Base-by-base conservation (phyloP, 2,888 invertebrate genomes). In the Volucella zonaria region DNA sequence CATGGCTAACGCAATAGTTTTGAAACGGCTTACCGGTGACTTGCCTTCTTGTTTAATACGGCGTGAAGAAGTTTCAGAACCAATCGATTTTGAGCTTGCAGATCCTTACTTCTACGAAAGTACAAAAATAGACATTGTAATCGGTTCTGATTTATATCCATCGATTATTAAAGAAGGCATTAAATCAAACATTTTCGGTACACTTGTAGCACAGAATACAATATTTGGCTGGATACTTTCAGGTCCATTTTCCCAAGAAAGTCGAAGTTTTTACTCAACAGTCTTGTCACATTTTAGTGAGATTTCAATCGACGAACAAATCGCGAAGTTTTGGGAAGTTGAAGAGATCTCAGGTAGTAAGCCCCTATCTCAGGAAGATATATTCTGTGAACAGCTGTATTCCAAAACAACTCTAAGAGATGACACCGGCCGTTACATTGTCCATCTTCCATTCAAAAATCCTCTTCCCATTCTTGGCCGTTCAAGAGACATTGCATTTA, bases 91-190 rank as follows among this genome's bases (percentile, higher is more conserved):
- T 8, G 4, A 31, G 10, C 31, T 75, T 6, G 66, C 75, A 23
- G 52, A 18, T 18, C 18, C 18, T n/a, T 18, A 18, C 18, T 18
- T 18, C 18, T 31, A 18, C 18, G 18, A 18, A 49, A 64, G 58
- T 15, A 56, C 49, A 8, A 66, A 56, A 18, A 38, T 66, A 15
- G 75, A 75, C 49, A 12, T 74, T 10, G 43, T 54, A 3, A 45
- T 74, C 8, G 23, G 23, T 23, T 23, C 23, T 23, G 23, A 23
- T 23, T 23, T 23, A 23, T 23, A 23, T 23, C 23, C 4, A 23
- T 2, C 23, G 4, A 4, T 23, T 23, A 0, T 23, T 23, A 23
- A 18, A 18, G 18, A 18, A 18, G 18, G 3, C 18, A 18, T 18
- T 18, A 18, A 18, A 18, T 1, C 18, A 1, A 18, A 18, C 18